These are phyloP conservation scores for Oreotrochilus melanogaster DNA, from an alignment of 2,113 vertebrate genomes.

Conservation along the genomic window DNA sequence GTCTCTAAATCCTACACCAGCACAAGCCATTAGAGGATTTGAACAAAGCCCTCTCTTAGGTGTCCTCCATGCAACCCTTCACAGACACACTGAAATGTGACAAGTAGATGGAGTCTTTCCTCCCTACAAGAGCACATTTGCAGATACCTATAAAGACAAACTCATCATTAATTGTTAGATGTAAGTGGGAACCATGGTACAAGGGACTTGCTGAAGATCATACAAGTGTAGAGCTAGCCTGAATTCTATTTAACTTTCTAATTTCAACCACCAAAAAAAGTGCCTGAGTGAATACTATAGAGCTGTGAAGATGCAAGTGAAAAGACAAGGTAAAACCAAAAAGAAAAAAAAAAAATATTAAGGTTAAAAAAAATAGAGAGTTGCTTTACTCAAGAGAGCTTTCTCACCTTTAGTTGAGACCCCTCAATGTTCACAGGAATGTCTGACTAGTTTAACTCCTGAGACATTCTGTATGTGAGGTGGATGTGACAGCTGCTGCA, in stretches of 20 bases:
- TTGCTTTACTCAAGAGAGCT: neutral
- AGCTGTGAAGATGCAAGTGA: neutral
- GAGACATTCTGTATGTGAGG: neutral
- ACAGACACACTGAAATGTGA: neutral
- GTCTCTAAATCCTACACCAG: neutral
- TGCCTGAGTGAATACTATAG: neutral
- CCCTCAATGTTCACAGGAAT: neutral
- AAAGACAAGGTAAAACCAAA: neutral
- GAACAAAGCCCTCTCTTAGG: neutral
- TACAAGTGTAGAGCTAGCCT: neutral
- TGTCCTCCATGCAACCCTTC: neutral
- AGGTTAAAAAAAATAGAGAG: neutral
- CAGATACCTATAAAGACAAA: neutral
- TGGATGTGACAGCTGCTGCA: neutral
- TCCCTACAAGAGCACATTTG: neutral
- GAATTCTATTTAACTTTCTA: neutral
- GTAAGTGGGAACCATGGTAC: neutral
- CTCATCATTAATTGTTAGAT: neutral
- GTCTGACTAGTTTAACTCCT: neutral
- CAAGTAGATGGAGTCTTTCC: neutral
- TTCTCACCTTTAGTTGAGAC: neutral
- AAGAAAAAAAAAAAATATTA: neutral
- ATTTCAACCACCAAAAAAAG: neutral
- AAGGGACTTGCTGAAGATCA: neutral
- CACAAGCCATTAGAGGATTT: neutral